Evolutionary conservation across 2,113 vertebrate genomes (phyloP), one percentile per base, ranked within the genome.

Genomic region (Zapornia atra): DNA sequence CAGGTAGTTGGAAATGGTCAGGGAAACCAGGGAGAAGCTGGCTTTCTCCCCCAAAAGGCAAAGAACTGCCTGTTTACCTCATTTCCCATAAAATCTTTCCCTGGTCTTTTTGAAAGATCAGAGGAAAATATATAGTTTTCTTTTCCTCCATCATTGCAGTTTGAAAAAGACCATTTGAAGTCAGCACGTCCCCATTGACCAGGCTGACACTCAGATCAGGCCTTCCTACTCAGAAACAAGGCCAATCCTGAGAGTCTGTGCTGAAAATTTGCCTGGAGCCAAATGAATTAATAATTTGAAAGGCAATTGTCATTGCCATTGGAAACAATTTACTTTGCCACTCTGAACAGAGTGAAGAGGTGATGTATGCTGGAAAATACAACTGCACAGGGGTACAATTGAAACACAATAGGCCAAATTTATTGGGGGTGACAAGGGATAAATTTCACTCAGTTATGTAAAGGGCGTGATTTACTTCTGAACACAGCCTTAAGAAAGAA

Each of bases 221-320:
- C 6, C 28, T 66, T 92, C 14, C 10, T 70, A 59, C 19, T 28
- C 50, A 70, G 36, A 81, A 86, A 50, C 11, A 70, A 77, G 42
- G 71, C 42, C 34, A 90, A 0, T 36, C 5, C 54, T 16, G 13
- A 46, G 33, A 87, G 31, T 72, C 31, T 81, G 16, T 63, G 19
- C 44, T 70, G 83, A 86, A 95, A 94, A 72, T 72, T 82, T 95
- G 60, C 72, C 51, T 46, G 54, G 31, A 86, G n/a, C 8, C 51
- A 66, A 92, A 88, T 34, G 19, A 86, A 85, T 76, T 82, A 75
- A 77, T 63, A 88, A 70, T 59, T 75, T n/a, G 13, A 81, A 96
- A 83, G 56, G 20, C n/a, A 77, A 38, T 88, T 91, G 88, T 75
- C 61, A 75, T 60, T 94, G 66, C 78, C 16, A 11, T 50, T 85